Base-by-base conservation (phyloP, 2,888 invertebrate species). In the Sphaeridia pumilis region DNA sequence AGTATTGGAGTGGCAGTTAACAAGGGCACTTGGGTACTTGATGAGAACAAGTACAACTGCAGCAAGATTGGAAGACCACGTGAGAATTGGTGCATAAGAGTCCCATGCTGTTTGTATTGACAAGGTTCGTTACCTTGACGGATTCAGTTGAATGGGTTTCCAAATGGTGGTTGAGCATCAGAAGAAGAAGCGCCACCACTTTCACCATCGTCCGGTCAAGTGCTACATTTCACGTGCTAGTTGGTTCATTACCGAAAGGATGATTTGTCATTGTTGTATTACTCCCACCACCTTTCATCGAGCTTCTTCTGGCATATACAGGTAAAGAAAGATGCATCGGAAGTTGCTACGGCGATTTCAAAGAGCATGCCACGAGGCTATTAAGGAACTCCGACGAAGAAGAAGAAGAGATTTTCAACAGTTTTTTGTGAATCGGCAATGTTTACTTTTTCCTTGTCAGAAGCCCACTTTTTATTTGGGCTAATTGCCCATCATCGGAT, bases 51-150 rank as follows among this genome's bases (percentile, higher is more conserved):
- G n/a, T n/a, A n/a, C n/a, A n/a, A n/a, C n/a, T n/a, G n/a, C n/a
- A n/a, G n/a, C n/a, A n/a, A n/a, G n/a, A n/a, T n/a, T n/a, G n/a
- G n/a, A n/a, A n/a, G n/a, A n/a, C n/a, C n/a, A n/a, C n/a, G n/a
- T n/a, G n/a, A n/a, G n/a, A n/a, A n/a, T n/a, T n/a, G n/a, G n/a
- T n/a, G n/a, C n/a, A n/a, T n/a, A n/a, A n/a, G n/a, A 49, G 28
- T 49, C 49, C 21, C 31, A 42, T 24, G 42, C 49, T n/a, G 49
- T 48, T 12, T 41, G 27, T 22, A 41, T 42, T 25, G 48, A 48
- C 36, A 48, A 48, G 48, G 48, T 48, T 27, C 5, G 34, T 5
- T 24, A 12, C n/a, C n/a, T n/a, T n/a, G n/a, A n/a, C n/a, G n/a
- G n/a, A n/a, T n/a, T n/a, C n/a, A n/a, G n/a, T n/a, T n/a, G n/a